Base-by-base conservation (phyloP, 2,888 invertebrate species). In the Drosophila austrosaltans region DNA sequence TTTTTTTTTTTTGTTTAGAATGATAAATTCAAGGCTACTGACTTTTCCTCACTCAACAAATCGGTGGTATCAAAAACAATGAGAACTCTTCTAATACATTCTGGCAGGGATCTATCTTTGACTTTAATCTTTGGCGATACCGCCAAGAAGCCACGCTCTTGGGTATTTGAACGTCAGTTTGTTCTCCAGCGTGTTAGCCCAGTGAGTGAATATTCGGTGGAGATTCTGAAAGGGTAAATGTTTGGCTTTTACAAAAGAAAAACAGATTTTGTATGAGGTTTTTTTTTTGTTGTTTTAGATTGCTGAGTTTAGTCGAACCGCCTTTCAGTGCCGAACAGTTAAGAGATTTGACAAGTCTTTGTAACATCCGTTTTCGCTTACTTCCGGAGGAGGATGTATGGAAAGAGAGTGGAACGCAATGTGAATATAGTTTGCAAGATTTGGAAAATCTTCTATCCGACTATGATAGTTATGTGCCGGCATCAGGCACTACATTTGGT, bases 111-210 rank as follows among this genome's bases (percentile, higher is more conserved):
- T 75, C 66, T 78, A 39, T 77, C 83, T 2, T 71, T 77, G 6
- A 91, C 90, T 0, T 70, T 92, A 12, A 72, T 92, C 16, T 91
- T 92, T 71, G 91, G 91, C 0, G 91, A 91, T 48, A 84, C 88
- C 39, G 72, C 79, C 25, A 90, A 89, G 2, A 84, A 90, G 2
- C 91, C 88, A 10, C 89, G 89, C 77, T 81, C 82, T 7, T 90
- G 91, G 82, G 84, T 79, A 8, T 91, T 92, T 58, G 89, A 86
- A 2, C 77, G 73, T 0, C 73, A 77, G 2, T 92, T 91, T 66
- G 62, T 92, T 0, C 66, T 79, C 56, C 78, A 89, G 32, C 81
- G 91, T 32, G 40, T 92, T 2, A 53, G 16, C 7, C 66, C 70
- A 1, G 77, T 89, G 0, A 91, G 88, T 66, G 64, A 81, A 39